Percentiles rank a stretch among this genome's conserved stretches.
phyloP scores from a whole-genome alignment of 2,888 invertebrate genomes.

The Agonopterix heracliana region DNA sequence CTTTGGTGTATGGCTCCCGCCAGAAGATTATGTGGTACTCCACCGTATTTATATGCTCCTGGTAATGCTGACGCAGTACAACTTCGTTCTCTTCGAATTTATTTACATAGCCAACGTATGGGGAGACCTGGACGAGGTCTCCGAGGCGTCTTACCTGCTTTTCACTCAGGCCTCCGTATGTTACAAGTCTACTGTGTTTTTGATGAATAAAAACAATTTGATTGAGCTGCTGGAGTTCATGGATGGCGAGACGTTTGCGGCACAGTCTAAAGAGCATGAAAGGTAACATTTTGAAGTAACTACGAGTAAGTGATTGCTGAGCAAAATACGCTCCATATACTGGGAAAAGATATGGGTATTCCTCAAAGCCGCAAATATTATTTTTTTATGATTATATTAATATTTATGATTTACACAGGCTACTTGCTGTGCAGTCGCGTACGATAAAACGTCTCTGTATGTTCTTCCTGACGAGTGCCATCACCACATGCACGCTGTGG shows the following conservation, averaged over 20 bases:
- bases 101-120: slow-evolving; percentile 49
- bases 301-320: neutral
- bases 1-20: slow-evolving; percentile 48
- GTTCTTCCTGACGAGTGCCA: slow-evolving; percentile 46
- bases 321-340: no score
- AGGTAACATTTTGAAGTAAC: slow-evolving; percentile 29
- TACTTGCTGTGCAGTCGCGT: slow-evolving; percentile 31
- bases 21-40: slow-evolving; percentile 23
- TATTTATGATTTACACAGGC: slow-evolving; percentile 24
- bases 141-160: slow-evolving; percentile 52
- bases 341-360: no score
- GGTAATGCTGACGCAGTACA: slow-evolving; percentile 44
- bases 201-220: slow-evolving; percentile 38
- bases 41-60: slow-evolving; percentile 34
- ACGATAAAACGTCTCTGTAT: slow-evolving; percentile 42
- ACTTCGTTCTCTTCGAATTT: slow-evolving; percentile 50
- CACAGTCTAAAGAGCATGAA: slow-evolving; percentile 36
- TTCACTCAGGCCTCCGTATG: slow-evolving; percentile 60
- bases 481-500: slow-evolving; percentile 52
- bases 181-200: slow-evolving; percentile 49
- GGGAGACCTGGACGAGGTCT: slow-evolving; percentile 54
- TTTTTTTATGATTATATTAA: neutral
- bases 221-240: slow-evolving; percentile 34
- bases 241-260: slow-evolving; percentile 36
- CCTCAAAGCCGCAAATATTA: no score